phyloP scores from a whole-genome alignment of 1,140 invertebrate genomes.

The Amphibalanus amphitrite region DNA sequence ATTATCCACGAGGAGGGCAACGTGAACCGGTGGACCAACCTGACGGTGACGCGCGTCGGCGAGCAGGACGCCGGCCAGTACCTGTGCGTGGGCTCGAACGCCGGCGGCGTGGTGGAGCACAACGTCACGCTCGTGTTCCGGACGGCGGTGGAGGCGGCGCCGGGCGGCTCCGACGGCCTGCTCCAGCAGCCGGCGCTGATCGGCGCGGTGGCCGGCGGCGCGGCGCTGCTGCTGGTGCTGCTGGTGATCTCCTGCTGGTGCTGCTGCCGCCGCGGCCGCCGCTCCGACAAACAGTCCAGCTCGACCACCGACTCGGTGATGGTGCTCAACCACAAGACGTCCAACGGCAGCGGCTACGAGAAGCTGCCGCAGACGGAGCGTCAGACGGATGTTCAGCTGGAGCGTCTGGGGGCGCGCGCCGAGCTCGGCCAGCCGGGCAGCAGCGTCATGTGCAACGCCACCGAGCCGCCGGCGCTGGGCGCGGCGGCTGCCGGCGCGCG shows the following conservation, averaged over 20 bases:
- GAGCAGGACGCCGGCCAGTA: slow-evolving; percentile 66
- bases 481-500: slow-evolving; percentile 23
- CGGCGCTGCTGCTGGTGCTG: slow-evolving; percentile 31
- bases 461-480: slow-evolving; percentile 22
- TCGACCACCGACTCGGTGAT: not conserved
- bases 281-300: slow-evolving; percentile 28
- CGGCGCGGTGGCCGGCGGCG: slow-evolving; percentile 38
- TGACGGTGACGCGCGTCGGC: slow-evolving; percentile 50
- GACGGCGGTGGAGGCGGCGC: slow-evolving; percentile 40
- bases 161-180: slow-evolving; percentile 37
- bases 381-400: slow-evolving; percentile 23
- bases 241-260: slow-evolving; percentile 21
- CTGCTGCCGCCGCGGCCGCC: slow-evolving; percentile 14
- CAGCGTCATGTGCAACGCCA: slow-evolving; percentile 30
- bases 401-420: not conserved
- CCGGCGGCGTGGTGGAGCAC: slow-evolving; percentile 45
- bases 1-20: slow-evolving; percentile 22
- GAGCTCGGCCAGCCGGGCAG: slow-evolving; percentile 15
- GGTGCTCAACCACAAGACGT: slow-evolving; percentile 12
- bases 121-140: slow-evolving; percentile 49
- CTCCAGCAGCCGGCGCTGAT: slow-evolving; percentile 40
- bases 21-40: slow-evolving; percentile 46
- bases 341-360: slow-evolving; percentile 23
- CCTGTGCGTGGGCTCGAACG: slow-evolving; percentile 54
- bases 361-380: slow-evolving; percentile 27